Conservation (phyloP, 2,113 vertebrate species). For the Spilogale gracilis region DNA sequence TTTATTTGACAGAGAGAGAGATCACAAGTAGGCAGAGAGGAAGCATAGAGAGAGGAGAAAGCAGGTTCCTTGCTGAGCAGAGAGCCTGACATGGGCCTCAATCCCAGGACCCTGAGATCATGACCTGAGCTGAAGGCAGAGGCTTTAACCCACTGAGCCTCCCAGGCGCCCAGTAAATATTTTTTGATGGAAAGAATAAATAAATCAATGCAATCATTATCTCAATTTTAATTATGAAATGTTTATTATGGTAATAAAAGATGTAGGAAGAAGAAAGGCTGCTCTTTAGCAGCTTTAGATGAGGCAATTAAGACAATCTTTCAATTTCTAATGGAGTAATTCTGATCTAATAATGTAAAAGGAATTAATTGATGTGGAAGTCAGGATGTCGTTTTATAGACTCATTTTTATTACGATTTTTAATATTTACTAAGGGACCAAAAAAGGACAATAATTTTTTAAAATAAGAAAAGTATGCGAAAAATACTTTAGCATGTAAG, state of each 20-base stretch:
- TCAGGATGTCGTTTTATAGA: slow-evolving; percentile 21
- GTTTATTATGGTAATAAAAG: slow-evolving; percentile 1
- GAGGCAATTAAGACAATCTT: slow-evolving; percentile 34
- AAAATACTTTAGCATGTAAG: slow-evolving; percentile 48
- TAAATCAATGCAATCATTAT: slow-evolving; percentile 35
- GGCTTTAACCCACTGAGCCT: no score
- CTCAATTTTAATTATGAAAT: slow-evolving; percentile 29
- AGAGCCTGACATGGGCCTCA: no score
- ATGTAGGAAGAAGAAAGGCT: background rate
- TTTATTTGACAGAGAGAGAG: no score
- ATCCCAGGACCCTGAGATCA: no score
- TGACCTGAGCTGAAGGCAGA: no score
- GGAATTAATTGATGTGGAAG: slow-evolving; percentile 16
- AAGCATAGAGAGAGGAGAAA: no score
- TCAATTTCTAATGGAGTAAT: slow-evolving; percentile 50
- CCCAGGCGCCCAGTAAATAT: background rate
- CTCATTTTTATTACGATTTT: slow-evolving; percentile 34
- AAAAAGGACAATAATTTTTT: background rate
- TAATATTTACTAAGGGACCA: slow-evolving; percentile 25
- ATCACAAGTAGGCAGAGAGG: no score
- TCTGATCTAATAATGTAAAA: background rate
- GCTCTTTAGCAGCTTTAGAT: slow-evolving; percentile 8
- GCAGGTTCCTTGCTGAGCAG: no score
- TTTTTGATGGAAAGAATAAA: slow-evolving; percentile 49
- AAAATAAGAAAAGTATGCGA: slow-evolving; percentile 39